Evolutionary conservation across 2,888 invertebrate genomes (phyloP).

Genomic region (Empis stercorea): DNA sequence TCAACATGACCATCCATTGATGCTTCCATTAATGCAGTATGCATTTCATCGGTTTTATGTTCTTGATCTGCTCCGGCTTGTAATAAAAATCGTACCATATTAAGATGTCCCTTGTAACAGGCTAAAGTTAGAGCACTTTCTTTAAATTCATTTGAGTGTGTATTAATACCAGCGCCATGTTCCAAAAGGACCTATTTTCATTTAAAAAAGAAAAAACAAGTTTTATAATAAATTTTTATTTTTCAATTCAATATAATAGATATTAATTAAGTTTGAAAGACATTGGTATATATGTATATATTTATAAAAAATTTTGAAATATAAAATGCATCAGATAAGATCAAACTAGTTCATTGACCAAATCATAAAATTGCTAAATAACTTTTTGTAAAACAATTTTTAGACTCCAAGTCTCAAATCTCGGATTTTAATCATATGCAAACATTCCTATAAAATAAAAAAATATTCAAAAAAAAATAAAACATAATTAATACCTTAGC

Average conservation of each 20-base stretch:
- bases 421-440: slow-evolving; percentile 47
- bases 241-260: background rate
- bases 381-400: slow-evolving; percentile 9
- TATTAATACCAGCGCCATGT: slow-evolving; percentile 95
- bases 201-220: no score
- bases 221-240: background rate
- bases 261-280: background rate
- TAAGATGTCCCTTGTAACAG: slow-evolving; percentile 91
- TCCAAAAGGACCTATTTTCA: slow-evolving; percentile 73
- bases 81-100: slow-evolving; percentile 92
- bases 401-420: slow-evolving; percentile 39
- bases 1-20: slow-evolving; percentile 99
- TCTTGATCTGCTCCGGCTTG: slow-evolving; percentile 95
- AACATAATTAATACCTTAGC: slow-evolving; percentile 54
- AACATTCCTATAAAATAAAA: no score
- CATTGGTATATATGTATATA: background rate
- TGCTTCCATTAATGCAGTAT: slow-evolving; percentile 98
- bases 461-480: no score
- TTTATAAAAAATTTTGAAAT: background rate
- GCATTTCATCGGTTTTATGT: slow-evolving; percentile 99
- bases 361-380: slow-evolving; percentile 16
- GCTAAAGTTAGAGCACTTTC: slow-evolving; percentile 92
- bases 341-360: slow-evolving; percentile 31
- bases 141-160: slow-evolving; percentile 97
- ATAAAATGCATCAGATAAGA: slow-evolving; percentile 34